A percentile compares a stretch with the other conserved stretches of the same genome.
phyloP scores from a whole-genome alignment of 2,888 invertebrate species.

The Synanthedon andrenaeformis region DNA sequence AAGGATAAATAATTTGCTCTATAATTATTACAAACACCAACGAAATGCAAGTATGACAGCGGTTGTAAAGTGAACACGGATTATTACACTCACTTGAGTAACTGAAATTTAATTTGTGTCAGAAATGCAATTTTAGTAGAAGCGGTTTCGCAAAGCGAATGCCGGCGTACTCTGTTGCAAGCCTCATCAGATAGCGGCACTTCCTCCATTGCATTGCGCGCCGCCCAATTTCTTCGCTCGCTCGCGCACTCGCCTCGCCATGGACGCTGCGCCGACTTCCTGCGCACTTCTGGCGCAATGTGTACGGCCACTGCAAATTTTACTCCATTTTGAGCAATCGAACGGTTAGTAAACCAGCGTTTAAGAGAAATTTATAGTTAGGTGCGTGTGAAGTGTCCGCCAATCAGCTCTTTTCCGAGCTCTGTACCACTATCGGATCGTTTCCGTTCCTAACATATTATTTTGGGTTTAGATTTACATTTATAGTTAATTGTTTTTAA shows the following conservation, averaged over 20 bases:
- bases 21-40: no score
- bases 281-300: constrained; percentile 24
- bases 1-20: no score
- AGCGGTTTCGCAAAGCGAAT: constrained; percentile 7
- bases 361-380: no score
- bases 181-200: constrained; percentile 14
- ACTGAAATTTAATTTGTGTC: background rate
- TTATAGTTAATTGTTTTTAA: no score
- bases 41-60: background rate
- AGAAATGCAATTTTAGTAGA: constrained; percentile 1
- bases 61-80: background rate
- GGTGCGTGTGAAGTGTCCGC: no score
- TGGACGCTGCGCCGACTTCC: constrained; percentile 20
- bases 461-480: no score
- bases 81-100: background rate
- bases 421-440: no score
- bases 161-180: constrained; percentile 25
- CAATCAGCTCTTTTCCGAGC: no score
- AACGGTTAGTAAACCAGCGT: background rate
- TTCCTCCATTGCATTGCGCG: constrained; percentile 47
- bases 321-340: constrained; percentile 7
- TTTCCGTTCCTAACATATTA: no score
- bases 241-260: constrained; percentile 14
- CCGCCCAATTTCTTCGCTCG: constrained; percentile 42
- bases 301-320: constrained; percentile 17